Base-by-base conservation (phyloP, 2,888 invertebrate species). In the Phymatocera aterrima region DNA sequence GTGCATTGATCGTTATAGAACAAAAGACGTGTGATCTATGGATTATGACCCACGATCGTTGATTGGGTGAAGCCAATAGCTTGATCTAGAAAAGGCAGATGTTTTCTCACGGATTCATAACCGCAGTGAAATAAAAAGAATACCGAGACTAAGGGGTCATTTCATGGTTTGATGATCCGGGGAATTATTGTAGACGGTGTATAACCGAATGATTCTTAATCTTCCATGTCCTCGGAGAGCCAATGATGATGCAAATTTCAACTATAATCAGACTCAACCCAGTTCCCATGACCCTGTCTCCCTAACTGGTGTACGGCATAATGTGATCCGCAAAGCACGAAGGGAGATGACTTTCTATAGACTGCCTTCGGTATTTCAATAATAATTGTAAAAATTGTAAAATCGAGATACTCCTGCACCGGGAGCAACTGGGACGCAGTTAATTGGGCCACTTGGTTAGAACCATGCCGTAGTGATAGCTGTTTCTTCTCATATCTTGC, bases 221-320 rank as follows among this genome's bases (percentile, higher is more conserved):
- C 15, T 12, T 28, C 15, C 21, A 12, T n/a, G 12, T 15, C 1
- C 57, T 24, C 40, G 40, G 40, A 40, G 8, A 40, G 40, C 10
- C 60, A 15, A 60, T 24, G 28, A 21, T 60, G 12, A 60, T 12
- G 10, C 28, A n/a, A 37, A 18, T 51, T 72, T 72, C 8, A 21
- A 51, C 48, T 10, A 12, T 34, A 72, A 72, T n/a, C 72, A 10
- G 72, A 51, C 48, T 72, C 12, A 72, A 51, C 72, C 72, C 72
- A 43, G 51, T 72, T 72, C 72, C 51, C 72, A 72, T 51, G 34
- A 72, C 48, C 72, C 51, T 68, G 61, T 64, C 61, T 31, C 12
- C 4, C n/a, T n/a, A n/a, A n/a, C n/a, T n/a, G n/a, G n/a, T 21
- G n/a, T 15, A 15, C 12, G 21, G 54, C 24, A 24, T 57, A 57